These are phyloP conservation scores for Lepus oiostolus DNA, from an alignment of 2,797 vertebrate genomes.

Conservation along the genomic window DNA sequence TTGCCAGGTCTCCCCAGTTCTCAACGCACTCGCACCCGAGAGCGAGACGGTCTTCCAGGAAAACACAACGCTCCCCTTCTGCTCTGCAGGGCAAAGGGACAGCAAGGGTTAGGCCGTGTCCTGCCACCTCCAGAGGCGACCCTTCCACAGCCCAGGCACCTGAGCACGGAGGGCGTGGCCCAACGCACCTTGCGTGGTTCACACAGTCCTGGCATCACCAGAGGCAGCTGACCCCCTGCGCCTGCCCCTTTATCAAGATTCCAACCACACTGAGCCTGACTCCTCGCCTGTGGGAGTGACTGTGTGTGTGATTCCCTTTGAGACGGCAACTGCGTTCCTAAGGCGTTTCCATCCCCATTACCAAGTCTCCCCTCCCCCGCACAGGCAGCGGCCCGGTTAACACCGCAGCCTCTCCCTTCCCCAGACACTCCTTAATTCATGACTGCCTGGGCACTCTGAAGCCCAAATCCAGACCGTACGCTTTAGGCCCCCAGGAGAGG, in stretches of 20 bases:
- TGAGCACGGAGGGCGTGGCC: too few relatives aligned
- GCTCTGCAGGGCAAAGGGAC: not conserved
- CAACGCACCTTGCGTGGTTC: not conserved
- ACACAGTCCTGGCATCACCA: too few relatives aligned
- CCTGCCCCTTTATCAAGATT: not conserved
- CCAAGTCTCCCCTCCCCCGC: too few relatives aligned
- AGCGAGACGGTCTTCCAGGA: conserved; percentile 1
- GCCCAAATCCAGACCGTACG: not conserved
- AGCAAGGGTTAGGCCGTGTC: not conserved
- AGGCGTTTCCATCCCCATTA: not conserved
- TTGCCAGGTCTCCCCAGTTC: not conserved
- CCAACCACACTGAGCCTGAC: conserved; percentile 14
- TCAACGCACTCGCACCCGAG: not conserved
- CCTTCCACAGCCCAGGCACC: not conserved
- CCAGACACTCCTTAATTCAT: conserved; percentile 1
- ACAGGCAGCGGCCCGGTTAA: not conserved
- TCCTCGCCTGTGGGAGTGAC: not conserved
- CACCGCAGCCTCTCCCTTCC: not conserved
- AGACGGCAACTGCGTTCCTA: conserved; percentile 8
- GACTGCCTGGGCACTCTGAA: not conserved
- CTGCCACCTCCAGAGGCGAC: not conserved
- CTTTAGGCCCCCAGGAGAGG: not conserved
- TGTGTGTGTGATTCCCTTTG: not conserved
- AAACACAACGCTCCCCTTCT: not conserved
- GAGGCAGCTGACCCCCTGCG: too few relatives aligned